These are phyloP conservation scores for Notarius quadriscutis DNA, from an alignment of 2,113 vertebrate species.

Conservation along the genomic window DNA sequence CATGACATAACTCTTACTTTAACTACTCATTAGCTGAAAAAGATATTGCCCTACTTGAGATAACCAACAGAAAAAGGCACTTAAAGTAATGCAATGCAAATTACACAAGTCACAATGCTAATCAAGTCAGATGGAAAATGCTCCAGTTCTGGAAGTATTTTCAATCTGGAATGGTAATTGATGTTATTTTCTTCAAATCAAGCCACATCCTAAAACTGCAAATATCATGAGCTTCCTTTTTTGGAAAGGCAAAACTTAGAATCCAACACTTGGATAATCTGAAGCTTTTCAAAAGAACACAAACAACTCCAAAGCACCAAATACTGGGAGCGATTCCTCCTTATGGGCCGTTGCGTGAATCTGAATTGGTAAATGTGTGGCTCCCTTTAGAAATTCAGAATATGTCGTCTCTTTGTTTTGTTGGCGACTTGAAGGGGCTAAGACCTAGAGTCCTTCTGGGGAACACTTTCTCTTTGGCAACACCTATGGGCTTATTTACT, in stretches of 20 bases:
- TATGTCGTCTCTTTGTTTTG: conserved; percentile 69
- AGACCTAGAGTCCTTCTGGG: conserved; percentile 70
- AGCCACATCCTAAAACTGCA: background rate
- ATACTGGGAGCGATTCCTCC: background rate
- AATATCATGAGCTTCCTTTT: conserved; percentile 3
- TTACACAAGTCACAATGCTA: background rate
- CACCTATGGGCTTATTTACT: conserved; percentile 55
- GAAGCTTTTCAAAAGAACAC: conserved; percentile 15
- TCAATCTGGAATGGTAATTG: background rate
- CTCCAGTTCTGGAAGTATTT: background rate
- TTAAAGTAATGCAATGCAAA: background rate
- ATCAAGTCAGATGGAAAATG: background rate
- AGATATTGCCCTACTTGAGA: background rate
- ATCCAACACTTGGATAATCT: background rate
- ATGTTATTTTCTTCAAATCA: background rate
- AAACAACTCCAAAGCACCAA: background rate
- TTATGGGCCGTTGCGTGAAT: background rate
- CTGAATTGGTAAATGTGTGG: background rate
- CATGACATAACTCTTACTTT: background rate
- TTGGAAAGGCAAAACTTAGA: background rate
- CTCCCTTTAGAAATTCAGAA: conserved; percentile 63
- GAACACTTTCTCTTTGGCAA: conserved; percentile 71
- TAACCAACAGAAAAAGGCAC: background rate
- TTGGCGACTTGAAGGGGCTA: conserved; percentile 73
- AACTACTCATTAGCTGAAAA: background rate